Evolutionary conservation across 1,140 invertebrate genomes (phyloP).

Genomic region (Aradophagus sp.): DNA sequence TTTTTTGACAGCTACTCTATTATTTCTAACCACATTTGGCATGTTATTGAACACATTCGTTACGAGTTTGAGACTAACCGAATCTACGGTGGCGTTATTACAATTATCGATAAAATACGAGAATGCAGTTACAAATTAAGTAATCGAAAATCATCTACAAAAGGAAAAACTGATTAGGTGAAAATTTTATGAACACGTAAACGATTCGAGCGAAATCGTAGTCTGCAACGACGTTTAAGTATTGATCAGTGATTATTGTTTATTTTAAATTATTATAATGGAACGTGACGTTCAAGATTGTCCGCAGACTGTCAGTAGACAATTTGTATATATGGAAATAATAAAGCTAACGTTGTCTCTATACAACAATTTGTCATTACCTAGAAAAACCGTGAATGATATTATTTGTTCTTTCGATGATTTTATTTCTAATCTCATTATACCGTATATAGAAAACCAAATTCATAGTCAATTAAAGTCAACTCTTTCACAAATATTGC

Average conservation of each 20-base stretch:
- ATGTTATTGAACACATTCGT: conserved; percentile 3
- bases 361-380: conserved; percentile 30
- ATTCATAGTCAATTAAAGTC: conserved; percentile 21
- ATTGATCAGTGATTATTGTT: neutral
- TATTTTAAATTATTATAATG: conserved; percentile 3
- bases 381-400: conserved; percentile 20
- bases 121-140: neutral
- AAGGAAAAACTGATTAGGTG: no score
- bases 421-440: conserved; percentile 33
- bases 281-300: neutral
- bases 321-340: no score
- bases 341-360: conserved; percentile 22
- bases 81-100: neutral
- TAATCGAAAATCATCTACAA: no score
- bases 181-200: no score
- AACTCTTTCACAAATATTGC: neutral
- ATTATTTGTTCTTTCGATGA: conserved; percentile 15
- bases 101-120: conserved; percentile 5
- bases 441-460: conserved; percentile 27
- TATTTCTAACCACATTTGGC: conserved; percentile 21
- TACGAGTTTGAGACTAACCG: conserved; percentile 11
- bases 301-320: conserved; percentile 15
- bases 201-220: no score
- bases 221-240: no score
- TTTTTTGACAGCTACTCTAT: conserved; percentile 8